These are phyloP conservation scores for Notodonta ziczac DNA, from an alignment of 2,888 invertebrate genomes.

Conservation along the genomic window DNA sequence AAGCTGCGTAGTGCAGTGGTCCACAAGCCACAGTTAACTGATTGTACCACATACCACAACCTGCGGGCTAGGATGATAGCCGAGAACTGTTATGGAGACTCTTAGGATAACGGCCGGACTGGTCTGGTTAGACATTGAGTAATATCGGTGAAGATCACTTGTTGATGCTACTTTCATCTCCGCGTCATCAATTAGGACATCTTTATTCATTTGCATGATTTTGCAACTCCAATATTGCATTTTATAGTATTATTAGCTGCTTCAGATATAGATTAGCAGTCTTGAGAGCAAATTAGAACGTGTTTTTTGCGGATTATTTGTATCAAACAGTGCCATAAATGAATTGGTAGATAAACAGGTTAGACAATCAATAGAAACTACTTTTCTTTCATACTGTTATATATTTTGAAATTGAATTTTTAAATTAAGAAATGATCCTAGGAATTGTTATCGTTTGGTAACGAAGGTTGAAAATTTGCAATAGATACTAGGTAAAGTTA, in stretches of 20 bases:
- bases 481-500: neutral
- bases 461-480: neutral
- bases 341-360: too few species aligned
- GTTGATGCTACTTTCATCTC: constrained; percentile 1
- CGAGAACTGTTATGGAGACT: constrained; percentile 55
- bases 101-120: constrained; percentile 56
- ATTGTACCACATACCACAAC: constrained; percentile 49
- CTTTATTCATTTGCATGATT: neutral
- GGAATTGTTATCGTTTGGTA: neutral
- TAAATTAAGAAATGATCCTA: neutral
- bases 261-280: neutral
- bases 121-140: constrained; percentile 29
- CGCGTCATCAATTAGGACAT: neutral
- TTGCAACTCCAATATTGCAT: neutral
- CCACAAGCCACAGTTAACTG: constrained; percentile 51
- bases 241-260: neutral
- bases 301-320: too few species aligned
- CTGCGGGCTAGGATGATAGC: constrained; percentile 31
- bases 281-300: too few species aligned
- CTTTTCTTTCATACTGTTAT: neutral
- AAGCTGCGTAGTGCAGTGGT: constrained; percentile 35
- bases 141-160: constrained; percentile 16
- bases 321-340: too few species aligned
- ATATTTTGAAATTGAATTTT: neutral
- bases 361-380: neutral